Base-by-base conservation (phyloP, 2,113 vertebrate species). In the Petroica traversi region DNA sequence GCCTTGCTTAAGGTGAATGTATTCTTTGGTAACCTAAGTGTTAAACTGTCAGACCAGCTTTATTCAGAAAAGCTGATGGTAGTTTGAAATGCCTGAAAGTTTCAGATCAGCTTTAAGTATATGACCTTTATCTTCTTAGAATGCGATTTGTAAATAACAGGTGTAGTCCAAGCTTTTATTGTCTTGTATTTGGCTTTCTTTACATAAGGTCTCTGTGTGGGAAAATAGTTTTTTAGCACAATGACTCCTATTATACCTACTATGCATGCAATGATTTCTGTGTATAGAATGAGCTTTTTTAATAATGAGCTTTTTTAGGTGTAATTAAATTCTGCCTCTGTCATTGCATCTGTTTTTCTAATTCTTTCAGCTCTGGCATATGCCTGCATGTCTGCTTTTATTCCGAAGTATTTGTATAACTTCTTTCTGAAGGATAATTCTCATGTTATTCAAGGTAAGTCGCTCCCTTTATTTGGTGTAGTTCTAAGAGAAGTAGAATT, bases 361-460 rank as follows among this genome's bases (percentile, higher is more conserved):
- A n/a, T 95, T 93, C 57, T 97, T 97, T 88, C 94, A 99, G 99
- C 99, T 31, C 97, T 99, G 89, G 99, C 99, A 2, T 99, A 99
- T 88, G 98, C 99, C 11, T 99, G 99, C 85, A 99, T 99, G 99
- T 99, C 99, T 92, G 99, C 99, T 92, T 99, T 99, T 97, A 99
- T 99, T 93, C 99, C 99, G 17, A 99, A 99, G 97, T 99, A 99
- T 95, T 98, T 99, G 69, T 99, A 99, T 98, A 99, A 99, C 97
- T 99, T 99, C 96, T 99, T 99, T 96, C 96, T 99, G 89, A 99
- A 99, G 98, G 99, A 99, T 98, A 99, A 99, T 97, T 99, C 99
- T 48, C 99, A 99, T 57, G 99, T 99, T 87, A 99, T 99, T 94
- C 99, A 99, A 99, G 99, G 99, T 99, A 97, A 98, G 98, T 49